Conservation (phyloP, 2,888 invertebrate genomes). For the Drosophila birchii region DNA sequence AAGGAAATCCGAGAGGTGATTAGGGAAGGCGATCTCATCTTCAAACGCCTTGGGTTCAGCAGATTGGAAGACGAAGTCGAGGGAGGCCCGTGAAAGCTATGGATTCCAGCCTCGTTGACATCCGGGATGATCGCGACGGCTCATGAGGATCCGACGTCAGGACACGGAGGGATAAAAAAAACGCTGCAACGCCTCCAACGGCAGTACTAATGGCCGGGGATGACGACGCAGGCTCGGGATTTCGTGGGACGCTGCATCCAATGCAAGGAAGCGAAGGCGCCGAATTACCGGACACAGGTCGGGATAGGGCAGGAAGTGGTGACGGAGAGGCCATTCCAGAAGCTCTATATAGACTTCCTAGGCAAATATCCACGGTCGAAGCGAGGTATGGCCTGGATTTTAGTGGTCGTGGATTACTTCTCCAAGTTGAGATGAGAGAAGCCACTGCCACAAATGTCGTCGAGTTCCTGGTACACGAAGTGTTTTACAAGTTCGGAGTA, state of each 20-base stretch:
- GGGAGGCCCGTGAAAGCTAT: not conserved
- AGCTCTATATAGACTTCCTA: not conserved
- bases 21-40: too few relatives aligned
- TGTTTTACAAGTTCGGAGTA: too few relatives aligned
- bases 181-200: not conserved
- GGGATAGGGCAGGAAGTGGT: not conserved
- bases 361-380: not conserved
- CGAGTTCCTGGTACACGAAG: too few relatives aligned
- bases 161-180: not conserved
- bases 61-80: too few relatives aligned
- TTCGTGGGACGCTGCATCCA: not conserved
- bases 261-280: not conserved
- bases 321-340: not conserved
- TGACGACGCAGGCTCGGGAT: not conserved
- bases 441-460: too few relatives aligned
- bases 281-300: not conserved
- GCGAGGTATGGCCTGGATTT: not conserved
- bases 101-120: not conserved
- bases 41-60: too few relatives aligned
- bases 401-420: not conserved
- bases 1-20: too few relatives aligned
- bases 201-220: not conserved
- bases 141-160: not conserved
- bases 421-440: not conserved
- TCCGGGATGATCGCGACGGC: conserved; percentile 1